Percentiles rank a stretch among this genome's conserved stretches.
Conservation (phyloP, 2,888 invertebrate species). For the Temnothorax rugatulus region DNA sequence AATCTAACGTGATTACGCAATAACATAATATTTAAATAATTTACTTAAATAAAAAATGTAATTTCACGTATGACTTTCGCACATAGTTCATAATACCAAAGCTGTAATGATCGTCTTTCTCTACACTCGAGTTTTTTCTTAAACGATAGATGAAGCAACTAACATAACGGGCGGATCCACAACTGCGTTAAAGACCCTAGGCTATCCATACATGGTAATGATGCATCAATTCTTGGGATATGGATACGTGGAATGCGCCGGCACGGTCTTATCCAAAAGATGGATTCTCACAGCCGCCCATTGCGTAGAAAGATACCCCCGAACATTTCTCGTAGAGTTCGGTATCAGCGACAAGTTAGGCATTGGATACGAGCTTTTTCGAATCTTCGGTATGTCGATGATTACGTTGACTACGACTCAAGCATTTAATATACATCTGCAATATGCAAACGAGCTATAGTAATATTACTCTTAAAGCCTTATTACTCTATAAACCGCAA, state of each 20-base stretch:
- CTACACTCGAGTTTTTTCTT: not conserved
- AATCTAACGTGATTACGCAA: no score
- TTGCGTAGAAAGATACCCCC: constrained; percentile 61
- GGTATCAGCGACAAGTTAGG: constrained; percentile 69
- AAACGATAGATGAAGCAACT: not conserved
- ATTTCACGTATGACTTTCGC: no score
- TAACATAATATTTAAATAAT: no score
- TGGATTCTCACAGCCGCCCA: constrained; percentile 79
- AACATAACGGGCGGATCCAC: not conserved
- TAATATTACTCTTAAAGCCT: no score
- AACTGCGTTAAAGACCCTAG: no score
- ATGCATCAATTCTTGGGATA: not conserved
- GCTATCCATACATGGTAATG: not conserved
- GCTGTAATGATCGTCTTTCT: no score
- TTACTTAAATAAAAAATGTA: no score
- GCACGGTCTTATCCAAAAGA: constrained; percentile 74
- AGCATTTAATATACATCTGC: constrained; percentile 51
- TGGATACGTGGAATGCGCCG: constrained; percentile 71
- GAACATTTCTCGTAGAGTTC: constrained; percentile 69
- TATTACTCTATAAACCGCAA: no score
- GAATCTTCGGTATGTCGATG: constrained; percentile 72
- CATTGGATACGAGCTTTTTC: constrained; percentile 65
- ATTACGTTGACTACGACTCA: constrained; percentile 45
- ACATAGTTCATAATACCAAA: no score
- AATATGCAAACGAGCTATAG: no score